phyloP scores from a whole-genome alignment of 2,888 invertebrate species.

The Hydrotaea diabolus region DNA sequence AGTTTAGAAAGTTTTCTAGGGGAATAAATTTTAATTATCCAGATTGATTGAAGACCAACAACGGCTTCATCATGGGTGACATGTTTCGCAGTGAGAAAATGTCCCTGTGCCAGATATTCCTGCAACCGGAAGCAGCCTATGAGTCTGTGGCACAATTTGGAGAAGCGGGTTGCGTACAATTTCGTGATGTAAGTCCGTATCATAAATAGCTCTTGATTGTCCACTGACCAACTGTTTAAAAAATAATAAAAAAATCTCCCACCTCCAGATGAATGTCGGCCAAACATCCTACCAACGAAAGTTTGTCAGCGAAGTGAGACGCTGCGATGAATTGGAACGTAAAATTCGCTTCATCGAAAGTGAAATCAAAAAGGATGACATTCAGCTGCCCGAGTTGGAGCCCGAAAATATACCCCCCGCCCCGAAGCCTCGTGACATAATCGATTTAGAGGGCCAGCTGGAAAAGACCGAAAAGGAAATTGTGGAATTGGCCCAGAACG shows the following conservation, averaged over 20 bases:
- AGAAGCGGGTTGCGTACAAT: conserved; percentile 96
- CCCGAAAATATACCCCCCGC: conserved; percentile 86
- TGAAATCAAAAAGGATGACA: conserved; percentile 89
- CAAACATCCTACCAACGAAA: conserved; percentile 92
- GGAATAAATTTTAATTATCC: too few relatives aligned
- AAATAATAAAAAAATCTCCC: background rate
- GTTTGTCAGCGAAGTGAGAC: conserved; percentile 91
- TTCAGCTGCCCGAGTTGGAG: conserved; percentile 86
- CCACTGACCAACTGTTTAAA: conserved; percentile 20
- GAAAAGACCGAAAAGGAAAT: conserved; percentile 98
- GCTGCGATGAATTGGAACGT: conserved; percentile 93
- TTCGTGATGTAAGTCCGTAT: conserved; percentile 96
- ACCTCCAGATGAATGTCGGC: conserved; percentile 86
- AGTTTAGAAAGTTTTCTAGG: background rate
- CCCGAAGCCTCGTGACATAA: conserved; percentile 90
- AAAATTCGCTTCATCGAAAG: conserved; percentile 90
- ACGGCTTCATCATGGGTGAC: conserved; percentile 85
- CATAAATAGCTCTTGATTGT: background rate
- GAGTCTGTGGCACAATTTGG: conserved; percentile 96
- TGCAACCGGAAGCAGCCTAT: conserved; percentile 97
- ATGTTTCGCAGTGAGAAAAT: conserved; percentile 96
- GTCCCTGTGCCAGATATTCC: conserved; percentile 96
- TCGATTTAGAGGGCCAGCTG: conserved; percentile 91
- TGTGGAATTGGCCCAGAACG: conserved; percentile 95
- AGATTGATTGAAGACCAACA: conserved; percentile 63